A percentile compares a stretch with the other conserved stretches of the same genome.
Evolutionary conservation across 2,888 invertebrate species (phyloP).

Genomic region (Lysandra coridon): DNA sequence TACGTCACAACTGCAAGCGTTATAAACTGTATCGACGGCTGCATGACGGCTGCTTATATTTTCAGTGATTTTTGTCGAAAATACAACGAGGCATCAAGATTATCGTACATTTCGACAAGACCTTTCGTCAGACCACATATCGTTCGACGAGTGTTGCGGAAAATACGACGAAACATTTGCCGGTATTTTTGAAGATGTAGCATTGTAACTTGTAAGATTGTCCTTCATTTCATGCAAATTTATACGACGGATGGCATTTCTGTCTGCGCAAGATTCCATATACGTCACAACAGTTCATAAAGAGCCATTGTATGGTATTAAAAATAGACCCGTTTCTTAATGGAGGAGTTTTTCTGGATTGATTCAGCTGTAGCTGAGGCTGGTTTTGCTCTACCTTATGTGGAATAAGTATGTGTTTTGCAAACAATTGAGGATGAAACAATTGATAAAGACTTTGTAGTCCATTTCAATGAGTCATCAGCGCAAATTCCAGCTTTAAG

Average conservation of each 20-base stretch:
- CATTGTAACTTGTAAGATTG: background rate
- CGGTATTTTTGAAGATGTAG: background rate
- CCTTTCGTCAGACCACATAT: background rate
- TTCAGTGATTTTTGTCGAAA: too few species aligned
- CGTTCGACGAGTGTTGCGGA: background rate
- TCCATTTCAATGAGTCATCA: background rate
- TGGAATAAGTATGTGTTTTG: background rate
- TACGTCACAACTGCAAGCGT: too few species aligned
- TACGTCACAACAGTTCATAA: constrained; percentile 13
- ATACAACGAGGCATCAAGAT: too few species aligned
- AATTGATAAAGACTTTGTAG: background rate
- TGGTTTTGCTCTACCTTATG: background rate
- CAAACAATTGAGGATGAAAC: background rate
- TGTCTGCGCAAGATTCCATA: constrained; percentile 30
- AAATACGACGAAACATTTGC: background rate
- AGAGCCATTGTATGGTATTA: background rate
- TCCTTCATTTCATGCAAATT: constrained; percentile 29
- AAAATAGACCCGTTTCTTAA: constrained; percentile 4
- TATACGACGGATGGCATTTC: constrained; percentile 28
- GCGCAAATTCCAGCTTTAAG: too few species aligned
- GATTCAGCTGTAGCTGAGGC: background rate
- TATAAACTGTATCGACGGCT: too few species aligned
- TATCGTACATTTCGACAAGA: background rate
- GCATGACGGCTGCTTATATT: too few species aligned
- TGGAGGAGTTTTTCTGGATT: constrained; percentile 3